Evolutionary conservation across 2,113 vertebrate genomes (phyloP).

Genomic region (Corvus cornix): DNA sequence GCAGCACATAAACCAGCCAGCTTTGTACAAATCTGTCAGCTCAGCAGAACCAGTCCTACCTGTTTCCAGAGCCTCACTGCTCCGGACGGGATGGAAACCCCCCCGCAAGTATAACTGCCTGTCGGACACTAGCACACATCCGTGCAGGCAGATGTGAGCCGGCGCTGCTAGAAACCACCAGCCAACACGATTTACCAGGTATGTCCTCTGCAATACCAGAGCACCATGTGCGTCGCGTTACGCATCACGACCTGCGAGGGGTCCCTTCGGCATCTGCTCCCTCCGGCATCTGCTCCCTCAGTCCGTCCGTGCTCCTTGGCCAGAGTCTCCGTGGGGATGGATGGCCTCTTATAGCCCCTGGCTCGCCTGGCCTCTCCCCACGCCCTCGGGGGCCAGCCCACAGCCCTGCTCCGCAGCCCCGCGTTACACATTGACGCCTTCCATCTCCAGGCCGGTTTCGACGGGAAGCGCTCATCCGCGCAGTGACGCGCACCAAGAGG

Average conservation of each 20-base stretch:
- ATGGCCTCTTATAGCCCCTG: not conserved
- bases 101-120: accelerated
- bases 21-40: not conserved
- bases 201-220: not conserved
- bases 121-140: not conserved
- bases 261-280: not conserved
- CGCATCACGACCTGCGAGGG: not conserved
- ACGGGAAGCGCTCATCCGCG: not conserved
- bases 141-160: not conserved
- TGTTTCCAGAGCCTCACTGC: not conserved
- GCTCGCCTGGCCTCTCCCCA: not conserved
- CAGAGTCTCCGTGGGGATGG: not conserved
- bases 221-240: accelerated
- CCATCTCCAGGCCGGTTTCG: not conserved
- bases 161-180: not conserved
- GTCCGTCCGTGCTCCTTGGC: accelerated
- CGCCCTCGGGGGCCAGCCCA: not conserved
- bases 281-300: not conserved
- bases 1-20: not conserved
- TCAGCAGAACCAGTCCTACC: slow-evolving; percentile 44
- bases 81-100: not conserved
- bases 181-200: not conserved
- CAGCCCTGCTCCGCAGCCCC: not conserved
- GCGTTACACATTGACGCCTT: not conserved
- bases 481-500: accelerated